Conservation (phyloP, 2,797 vertebrate species). For the Premnoplex brunnescens region DNA sequence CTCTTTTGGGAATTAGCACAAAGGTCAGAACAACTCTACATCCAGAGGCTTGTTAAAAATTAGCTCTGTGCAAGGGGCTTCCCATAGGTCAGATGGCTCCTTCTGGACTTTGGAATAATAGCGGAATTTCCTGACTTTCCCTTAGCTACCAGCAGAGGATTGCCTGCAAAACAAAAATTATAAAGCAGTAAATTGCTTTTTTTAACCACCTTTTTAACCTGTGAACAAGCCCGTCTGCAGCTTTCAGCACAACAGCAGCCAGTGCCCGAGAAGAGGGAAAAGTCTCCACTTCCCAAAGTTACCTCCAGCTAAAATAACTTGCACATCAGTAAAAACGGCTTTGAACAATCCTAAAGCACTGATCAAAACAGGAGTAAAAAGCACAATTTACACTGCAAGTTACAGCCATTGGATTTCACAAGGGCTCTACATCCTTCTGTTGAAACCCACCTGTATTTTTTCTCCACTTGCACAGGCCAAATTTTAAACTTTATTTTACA, state of each 20-base stretch:
- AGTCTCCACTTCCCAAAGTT: not conserved
- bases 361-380: not conserved
- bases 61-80: not conserved
- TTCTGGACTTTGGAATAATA: not conserved
- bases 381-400: not conserved
- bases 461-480: accelerated
- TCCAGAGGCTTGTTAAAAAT: not conserved
- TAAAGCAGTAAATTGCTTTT: not conserved
- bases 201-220: not conserved
- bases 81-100: not conserved
- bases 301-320: not conserved
- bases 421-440: not conserved
- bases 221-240: not conserved
- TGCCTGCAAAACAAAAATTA: not conserved
- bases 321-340: not conserved
- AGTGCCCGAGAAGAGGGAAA: not conserved
- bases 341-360: not conserved
- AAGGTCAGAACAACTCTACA: not conserved
- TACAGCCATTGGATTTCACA: not conserved
- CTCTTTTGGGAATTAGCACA: not conserved
- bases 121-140: not conserved
- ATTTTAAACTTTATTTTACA: not conserved
- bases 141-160: not conserved
- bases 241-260: not conserved
- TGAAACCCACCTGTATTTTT: accelerated